Evolutionary conservation across 1,140 invertebrate genomes (phyloP).

Genomic region (Calosoma granatense): DNA sequence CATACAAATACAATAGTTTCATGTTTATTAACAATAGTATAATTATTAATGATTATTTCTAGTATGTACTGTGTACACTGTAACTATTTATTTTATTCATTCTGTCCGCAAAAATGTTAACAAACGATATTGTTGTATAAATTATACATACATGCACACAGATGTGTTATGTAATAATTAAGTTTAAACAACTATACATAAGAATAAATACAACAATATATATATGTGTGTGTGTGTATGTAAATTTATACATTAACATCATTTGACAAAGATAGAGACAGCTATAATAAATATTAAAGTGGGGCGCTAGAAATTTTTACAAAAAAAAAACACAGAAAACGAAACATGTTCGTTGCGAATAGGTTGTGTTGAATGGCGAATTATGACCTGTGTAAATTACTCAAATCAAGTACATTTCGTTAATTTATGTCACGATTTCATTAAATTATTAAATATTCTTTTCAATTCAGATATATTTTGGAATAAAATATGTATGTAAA

Average conservation of each 20-base stretch:
- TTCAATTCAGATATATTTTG: slow-evolving; percentile 18
- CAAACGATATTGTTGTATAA: slow-evolving; percentile 1
- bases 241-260: too few relatives aligned
- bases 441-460: slow-evolving; percentile 16
- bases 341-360: slow-evolving; percentile 1
- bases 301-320: neutral
- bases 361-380: neutral
- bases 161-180: too few relatives aligned
- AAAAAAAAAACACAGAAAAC: neutral
- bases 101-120: slow-evolving; percentile 21
- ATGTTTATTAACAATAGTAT: slow-evolving; percentile 22
- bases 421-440: slow-evolving; percentile 14
- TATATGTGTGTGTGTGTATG: too few relatives aligned
- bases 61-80: slow-evolving; percentile 29
- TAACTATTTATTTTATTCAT: slow-evolving; percentile 21
- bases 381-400: neutral
- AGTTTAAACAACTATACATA: too few relatives aligned
- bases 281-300: neutral
- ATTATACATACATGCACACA: slow-evolving; percentile 11
- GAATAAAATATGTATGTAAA: slow-evolving; percentile 27
- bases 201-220: too few relatives aligned
- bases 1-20: slow-evolving; percentile 8
- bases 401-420: slow-evolving; percentile 17
- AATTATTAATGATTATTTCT: slow-evolving; percentile 22
- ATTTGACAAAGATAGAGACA: too few relatives aligned